Evolutionary conservation across 2,113 vertebrate species (phyloP).

Genomic region (Accipiter virgatus): DNA sequence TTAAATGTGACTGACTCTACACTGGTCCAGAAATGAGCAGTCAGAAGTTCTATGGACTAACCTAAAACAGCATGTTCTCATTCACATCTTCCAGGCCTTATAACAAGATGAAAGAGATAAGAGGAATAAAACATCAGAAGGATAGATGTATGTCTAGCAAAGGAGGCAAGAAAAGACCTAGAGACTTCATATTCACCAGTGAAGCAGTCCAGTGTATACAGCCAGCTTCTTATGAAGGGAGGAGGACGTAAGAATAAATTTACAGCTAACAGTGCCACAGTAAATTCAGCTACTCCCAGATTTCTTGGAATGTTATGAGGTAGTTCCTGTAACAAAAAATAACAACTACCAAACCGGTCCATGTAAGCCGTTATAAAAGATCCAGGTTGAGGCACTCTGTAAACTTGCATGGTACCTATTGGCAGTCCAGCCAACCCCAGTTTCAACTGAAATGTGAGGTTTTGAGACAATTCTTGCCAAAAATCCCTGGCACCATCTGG

Average conservation of each 20-base stretch:
- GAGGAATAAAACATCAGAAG: background rate
- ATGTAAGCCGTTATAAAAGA: background rate
- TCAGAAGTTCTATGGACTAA: background rate
- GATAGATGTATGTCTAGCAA: background rate
- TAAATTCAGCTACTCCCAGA: background rate
- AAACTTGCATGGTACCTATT: background rate
- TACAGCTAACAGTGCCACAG: background rate
- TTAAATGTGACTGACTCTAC: background rate
- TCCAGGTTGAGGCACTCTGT: background rate
- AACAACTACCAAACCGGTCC: background rate
- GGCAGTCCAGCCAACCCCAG: accelerated
- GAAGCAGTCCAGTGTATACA: background rate
- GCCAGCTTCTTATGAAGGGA: background rate
- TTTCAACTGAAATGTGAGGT: background rate
- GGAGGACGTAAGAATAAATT: background rate
- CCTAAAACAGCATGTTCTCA: background rate
- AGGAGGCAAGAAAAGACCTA: background rate
- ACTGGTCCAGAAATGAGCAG: background rate
- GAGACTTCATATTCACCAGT: background rate
- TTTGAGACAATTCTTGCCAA: background rate
- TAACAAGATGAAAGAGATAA: background rate
- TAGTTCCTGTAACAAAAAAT: background rate
- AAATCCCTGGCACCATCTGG: background rate
- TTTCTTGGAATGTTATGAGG: background rate
- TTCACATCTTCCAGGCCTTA: background rate